Evolutionary conservation across 2,888 invertebrate genomes (phyloP), one percentile per base, ranked within the genome.

Genomic region (Macrosiphum euphorbiae): DNA sequence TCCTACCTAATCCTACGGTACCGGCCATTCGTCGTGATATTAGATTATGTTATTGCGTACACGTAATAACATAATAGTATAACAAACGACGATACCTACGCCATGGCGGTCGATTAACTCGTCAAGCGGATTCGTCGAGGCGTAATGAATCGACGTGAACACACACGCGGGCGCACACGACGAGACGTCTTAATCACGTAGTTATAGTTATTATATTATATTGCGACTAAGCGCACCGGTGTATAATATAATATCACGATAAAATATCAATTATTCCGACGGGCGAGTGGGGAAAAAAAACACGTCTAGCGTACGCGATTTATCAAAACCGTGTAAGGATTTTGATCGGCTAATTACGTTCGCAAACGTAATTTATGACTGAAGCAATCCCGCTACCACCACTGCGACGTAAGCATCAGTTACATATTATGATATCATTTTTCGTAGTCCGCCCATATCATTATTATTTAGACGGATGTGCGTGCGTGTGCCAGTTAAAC

Each of bases 61-160:
- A 78, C 78, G 78, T 78, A 55, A 11, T 61, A 78, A 78, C 3
- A 35, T 16, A 24, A 35, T 35, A 78, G 35, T 35, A 78, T n/a
- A n/a, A 67, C n/a, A 67, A 16, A 16, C n/a, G 67, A 67, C 58
- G n/a, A 67, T 20, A 20, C 20, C 20, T 52, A 35, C 90, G 67
- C 47, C 67, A 50, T n/a, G 88, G 41, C 84, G 91, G 84, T 55
- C 84, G 91, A 91, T 91, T 90, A 90, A 67, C 90, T 90, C 91
- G 55, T 91, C 91, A 84, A 85, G 50, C 20, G 50, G 28, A 84
- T 91, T 91, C 91, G 90, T 90, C 90, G 52, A 55, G 91, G 84
- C 91, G 91, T 90, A 90, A 78, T 90, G 90, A 91, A 90, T 90
- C 90, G 90, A 78, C 78, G 90, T 52, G 67, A 90, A 90, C 78